Evolutionary conservation across 1,140 invertebrate species (phyloP).

Genomic region (Alviniconcha marisindica): DNA sequence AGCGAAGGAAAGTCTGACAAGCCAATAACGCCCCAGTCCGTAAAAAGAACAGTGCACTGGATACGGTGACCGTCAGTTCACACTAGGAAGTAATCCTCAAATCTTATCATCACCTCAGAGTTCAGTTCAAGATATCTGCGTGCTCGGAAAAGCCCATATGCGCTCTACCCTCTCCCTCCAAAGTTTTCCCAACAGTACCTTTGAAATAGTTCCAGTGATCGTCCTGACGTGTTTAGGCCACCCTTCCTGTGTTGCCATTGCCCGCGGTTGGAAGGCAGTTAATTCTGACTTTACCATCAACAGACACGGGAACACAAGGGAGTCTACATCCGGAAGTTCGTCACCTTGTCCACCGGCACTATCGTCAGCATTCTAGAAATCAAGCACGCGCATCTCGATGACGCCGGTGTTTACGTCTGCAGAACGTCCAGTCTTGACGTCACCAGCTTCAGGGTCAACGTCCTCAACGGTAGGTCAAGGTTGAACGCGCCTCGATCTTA

Average conservation of each 20-base stretch:
- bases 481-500: too few relatives aligned
- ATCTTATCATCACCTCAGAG: too few relatives aligned
- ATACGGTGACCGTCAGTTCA: too few relatives aligned
- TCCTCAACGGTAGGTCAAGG: slow-evolving; percentile 57
- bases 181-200: too few relatives aligned
- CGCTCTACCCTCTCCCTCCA: not conserved
- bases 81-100: too few relatives aligned
- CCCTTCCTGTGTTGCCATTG: slow-evolving; percentile 17
- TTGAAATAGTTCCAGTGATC: too few relatives aligned
- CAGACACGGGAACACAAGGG: slow-evolving; percentile 45
- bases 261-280: slow-evolving; percentile 47
- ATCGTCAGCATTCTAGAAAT: slow-evolving; percentile 59
- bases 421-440: slow-evolving; percentile 59
- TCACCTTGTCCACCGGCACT: slow-evolving; percentile 49
- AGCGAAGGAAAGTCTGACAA: too few relatives aligned
- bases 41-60: too few relatives aligned
- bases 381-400: slow-evolving; percentile 50
- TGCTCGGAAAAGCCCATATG: too few relatives aligned
- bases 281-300: too few relatives aligned
- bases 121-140: too few relatives aligned
- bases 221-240: not conserved
- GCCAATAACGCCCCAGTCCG: too few relatives aligned
- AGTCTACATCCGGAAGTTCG: slow-evolving; percentile 55
- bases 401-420: slow-evolving; percentile 60
- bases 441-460: slow-evolving; percentile 56